Evolutionary conservation across 2,113 vertebrate species (phyloP), one percentile per base, ranked within the genome.

Genomic region (Prinia subflava): DNA sequence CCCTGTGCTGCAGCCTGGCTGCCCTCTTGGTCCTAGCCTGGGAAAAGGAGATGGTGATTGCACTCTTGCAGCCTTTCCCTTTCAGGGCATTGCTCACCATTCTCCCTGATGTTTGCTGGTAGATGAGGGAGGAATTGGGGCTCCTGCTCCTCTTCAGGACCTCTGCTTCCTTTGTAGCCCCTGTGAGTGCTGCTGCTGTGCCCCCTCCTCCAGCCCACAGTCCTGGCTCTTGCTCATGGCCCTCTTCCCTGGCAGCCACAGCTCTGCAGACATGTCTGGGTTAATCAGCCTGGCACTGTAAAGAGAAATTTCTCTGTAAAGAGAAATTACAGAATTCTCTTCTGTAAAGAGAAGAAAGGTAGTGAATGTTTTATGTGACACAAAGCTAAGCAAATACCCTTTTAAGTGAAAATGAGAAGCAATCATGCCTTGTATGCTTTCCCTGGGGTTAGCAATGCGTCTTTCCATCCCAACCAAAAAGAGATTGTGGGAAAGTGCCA

Each of bases 401-500:
- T 88, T 83, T 47, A 92, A 90, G 59, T 73, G 67, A 73, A 69
- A 83, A 74, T 27, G 42, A 69, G 65, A 91, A 70, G 65, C 41
- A 56, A 6, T 92, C 42, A 14, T 55, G 37, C 20, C 37, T 85
- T 33, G 6, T 46, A 37, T 69, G 37, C 31, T 89, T 22, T 84
- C 65, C n/a, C 15, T 4, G 5, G 65, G 22, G 5, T 30, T 71
- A 37, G 37, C 4, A 9, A 41, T 87, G 37, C 41, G 85, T 70
- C 59, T 84, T 87, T 89, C 35, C 28, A 64, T 84, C 44, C 21
- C 70, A 76, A 3, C 20, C 17, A 31, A 69, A 76, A 53, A 62
- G 19, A 73, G 9, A 37, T 69, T 87, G 44, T 91, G 65, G 41
- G 49, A 79, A 87, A 79, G 12, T 24, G 62, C 56, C 0, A 1